A percentile compares a stretch with the other conserved stretches of the same genome.
These are phyloP conservation scores for Gymnarchus niloticus DNA, from an alignment of 2,113 vertebrate genomes.

Conservation along the genomic window DNA sequence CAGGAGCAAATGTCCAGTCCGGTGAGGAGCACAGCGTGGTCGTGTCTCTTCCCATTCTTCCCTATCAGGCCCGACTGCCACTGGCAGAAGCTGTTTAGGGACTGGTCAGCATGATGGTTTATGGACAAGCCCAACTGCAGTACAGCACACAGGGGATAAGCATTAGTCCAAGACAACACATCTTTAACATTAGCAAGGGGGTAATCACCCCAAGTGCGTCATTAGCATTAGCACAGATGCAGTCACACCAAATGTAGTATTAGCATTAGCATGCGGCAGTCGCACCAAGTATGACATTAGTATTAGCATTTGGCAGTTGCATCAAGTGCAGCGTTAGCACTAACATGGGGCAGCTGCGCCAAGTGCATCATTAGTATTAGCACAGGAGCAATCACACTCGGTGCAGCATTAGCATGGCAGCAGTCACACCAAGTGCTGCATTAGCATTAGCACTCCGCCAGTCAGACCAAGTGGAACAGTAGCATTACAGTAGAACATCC, in stretches of 20 bases:
- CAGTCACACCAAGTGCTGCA: background rate
- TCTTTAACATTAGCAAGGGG: too few species aligned
- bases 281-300: background rate
- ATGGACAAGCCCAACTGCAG: constrained; percentile 79
- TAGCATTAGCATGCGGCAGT: background rate
- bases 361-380: background rate
- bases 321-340: background rate
- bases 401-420: background rate
- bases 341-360: background rate
- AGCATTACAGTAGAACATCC: background rate
- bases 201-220: background rate
- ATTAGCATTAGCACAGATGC: background rate
- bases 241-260: background rate
- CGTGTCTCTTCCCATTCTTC: constrained; percentile 86
- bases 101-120: constrained; percentile 93
- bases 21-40: constrained; percentile 90
- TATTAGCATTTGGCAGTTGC: background rate
- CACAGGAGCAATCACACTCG: background rate
- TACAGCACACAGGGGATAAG: constrained; percentile 18
- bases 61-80: constrained; percentile 90
- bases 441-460: background rate
- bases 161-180: too few species aligned
- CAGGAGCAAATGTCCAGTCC: constrained; percentile 97
- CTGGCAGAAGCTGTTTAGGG: constrained; percentile 95
- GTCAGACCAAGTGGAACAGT: too few species aligned